Evolutionary conservation across 2,888 invertebrate species (phyloP).

Genomic region (Acrobasis repandana): DNA sequence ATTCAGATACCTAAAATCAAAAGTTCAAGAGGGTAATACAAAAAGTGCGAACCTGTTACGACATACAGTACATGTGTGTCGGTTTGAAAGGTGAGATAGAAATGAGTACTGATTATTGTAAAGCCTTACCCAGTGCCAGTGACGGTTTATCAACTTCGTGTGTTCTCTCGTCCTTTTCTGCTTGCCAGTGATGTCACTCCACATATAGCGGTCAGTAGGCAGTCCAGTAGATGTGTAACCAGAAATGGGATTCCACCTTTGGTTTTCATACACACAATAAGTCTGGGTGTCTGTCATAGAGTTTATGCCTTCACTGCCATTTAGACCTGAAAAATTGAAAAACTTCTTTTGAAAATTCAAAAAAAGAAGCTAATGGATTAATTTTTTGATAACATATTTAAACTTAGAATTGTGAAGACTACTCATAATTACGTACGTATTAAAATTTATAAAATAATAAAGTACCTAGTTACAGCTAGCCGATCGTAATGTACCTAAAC

Average conservation of each 20-base stretch:
- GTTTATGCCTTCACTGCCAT: slow-evolving; percentile 77
- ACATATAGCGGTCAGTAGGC: slow-evolving; percentile 94
- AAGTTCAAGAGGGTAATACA: background rate
- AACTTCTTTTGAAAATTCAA: background rate
- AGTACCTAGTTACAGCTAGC: too few species aligned
- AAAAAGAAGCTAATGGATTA: too few species aligned
- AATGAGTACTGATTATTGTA: too few species aligned
- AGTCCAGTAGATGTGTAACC: slow-evolving; percentile 94
- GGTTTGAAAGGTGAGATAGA: too few species aligned
- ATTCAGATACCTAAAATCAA: slow-evolving; percentile 87
- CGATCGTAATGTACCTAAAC: too few species aligned
- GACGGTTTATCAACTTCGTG: slow-evolving; percentile 91
- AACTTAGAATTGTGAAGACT: too few species aligned
- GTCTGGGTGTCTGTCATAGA: slow-evolving; percentile 93
- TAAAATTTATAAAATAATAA: too few species aligned
- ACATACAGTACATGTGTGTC: too few species aligned
- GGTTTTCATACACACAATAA: slow-evolving; percentile 96
- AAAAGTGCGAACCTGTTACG: background rate
- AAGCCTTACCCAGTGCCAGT: slow-evolving; percentile 93
- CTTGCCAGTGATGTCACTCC: slow-evolving; percentile 94
- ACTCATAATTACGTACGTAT: too few species aligned
- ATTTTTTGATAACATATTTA: too few species aligned
- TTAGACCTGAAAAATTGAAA: slow-evolving; percentile 50
- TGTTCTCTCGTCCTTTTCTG: slow-evolving; percentile 93
- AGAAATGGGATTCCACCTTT: slow-evolving; percentile 96